Evolutionary conservation across 2,797 vertebrate genomes (phyloP), one percentile per base, ranked within the genome.

Genomic region (Phoxinus dragarum): DNA sequence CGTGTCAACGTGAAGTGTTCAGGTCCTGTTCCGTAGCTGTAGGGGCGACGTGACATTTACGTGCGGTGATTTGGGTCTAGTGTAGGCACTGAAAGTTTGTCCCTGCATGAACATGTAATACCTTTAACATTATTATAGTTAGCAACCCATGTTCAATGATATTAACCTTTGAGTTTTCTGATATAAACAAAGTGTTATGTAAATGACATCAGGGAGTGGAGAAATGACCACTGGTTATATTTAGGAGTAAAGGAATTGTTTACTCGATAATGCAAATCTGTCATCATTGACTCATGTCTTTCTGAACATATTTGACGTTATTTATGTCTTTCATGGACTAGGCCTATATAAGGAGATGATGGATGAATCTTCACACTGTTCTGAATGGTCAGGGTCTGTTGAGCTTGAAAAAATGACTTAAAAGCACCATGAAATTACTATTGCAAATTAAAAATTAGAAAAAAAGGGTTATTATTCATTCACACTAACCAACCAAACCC

Each of bases 1-100:
- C 1, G 36, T 79, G 76, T 73, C 64, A 72, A 38, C 68, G 31
- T 38, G 84, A 72, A 64, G 23, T 74, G 68, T 67, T 40, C 42
- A 49, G 40, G 34, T 73, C 34, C 31, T 66, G 31, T 80, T 80
- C 31, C 54, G 44, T 34, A 61, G 23, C 49, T 6, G 44, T 80
- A 49, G 40, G 6, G 34, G 44, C 6, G 59, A n/a, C 23, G 1
- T 85, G 69, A 80, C 84, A 80, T 85, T 80, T 80, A 34, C 6
- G 2, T 44, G 23, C 1, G 27, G 47, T 80, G 21, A 61, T 72
- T 42, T 71, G 5, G 21, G 16, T 72, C 14, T 47, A 12, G 19
- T 85, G 77, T 52, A 66, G 77, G 42, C 7, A 9, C 36, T 44
- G 4, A 69, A 68, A 56, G 64, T 11, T 69, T 44, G 64, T 27